phyloP scores from a whole-genome alignment of 2,797 vertebrate species.

The Lutjanus campechanus region DNA sequence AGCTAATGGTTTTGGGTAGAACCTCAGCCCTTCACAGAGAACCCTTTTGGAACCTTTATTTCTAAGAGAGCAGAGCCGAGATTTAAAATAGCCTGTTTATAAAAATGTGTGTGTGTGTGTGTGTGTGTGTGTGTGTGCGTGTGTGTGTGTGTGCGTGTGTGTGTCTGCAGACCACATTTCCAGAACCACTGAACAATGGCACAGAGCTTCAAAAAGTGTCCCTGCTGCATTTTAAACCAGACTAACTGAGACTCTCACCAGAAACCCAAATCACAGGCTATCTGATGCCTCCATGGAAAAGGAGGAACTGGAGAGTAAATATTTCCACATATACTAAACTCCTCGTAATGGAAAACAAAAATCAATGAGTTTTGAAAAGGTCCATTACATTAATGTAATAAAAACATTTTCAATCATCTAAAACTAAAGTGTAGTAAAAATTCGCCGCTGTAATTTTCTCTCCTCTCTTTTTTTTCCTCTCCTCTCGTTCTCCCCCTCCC shows the following conservation, averaged over 20 bases:
- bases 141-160: neutral
- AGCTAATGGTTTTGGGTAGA: too few relatives aligned
- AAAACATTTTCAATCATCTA: constrained; percentile 34
- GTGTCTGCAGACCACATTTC: constrained; percentile 72
- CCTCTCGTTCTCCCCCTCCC: neutral
- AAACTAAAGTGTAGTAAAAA: constrained; percentile 10
- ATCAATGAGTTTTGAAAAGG: constrained; percentile 30
- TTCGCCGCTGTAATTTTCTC: neutral
- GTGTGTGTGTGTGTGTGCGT: constrained; percentile 4
- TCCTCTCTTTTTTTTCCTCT: neutral
- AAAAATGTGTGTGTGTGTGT: constrained; percentile 28
- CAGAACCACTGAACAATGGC: constrained; percentile 75
- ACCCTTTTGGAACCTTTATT: too few relatives aligned
- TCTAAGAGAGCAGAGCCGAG: neutral
- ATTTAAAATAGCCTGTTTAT: constrained; percentile 48
- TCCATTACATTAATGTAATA: constrained; percentile 18
- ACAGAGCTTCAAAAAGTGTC: constrained; percentile 67
- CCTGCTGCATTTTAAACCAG: constrained; percentile 64
- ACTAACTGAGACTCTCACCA: constrained; percentile 55
- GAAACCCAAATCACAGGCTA: constrained; percentile 79
- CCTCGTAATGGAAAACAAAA: constrained; percentile 33
- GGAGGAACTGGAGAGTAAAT: constrained; percentile 33
- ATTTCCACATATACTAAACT: constrained; percentile 58
- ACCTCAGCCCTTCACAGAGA: too few relatives aligned
- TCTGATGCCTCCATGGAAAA: constrained; percentile 72